Evolutionary conservation across 2,113 vertebrate species (phyloP), one percentile per base, ranked within the genome.

Genomic region (Desmodus rotundus): DNA sequence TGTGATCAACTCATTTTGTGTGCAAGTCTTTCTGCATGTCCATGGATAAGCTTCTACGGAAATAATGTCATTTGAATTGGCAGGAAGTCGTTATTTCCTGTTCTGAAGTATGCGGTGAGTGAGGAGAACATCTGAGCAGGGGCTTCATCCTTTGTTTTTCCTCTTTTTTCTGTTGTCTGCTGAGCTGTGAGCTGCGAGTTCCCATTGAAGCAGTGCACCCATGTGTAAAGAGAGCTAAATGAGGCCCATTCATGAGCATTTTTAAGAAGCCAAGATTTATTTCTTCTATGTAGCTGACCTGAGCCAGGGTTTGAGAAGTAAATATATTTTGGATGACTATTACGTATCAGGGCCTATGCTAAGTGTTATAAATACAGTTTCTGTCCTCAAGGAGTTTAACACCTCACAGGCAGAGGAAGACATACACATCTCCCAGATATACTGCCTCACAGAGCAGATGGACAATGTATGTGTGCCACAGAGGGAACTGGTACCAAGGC

Each of bases 71-170:
- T 52, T 63, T 41, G 81, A 78, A 87, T 76, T 65, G 52, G 68
- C 76, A 95, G 91, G 85, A 95, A 91, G 70, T 81, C 50, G 76
- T 65, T 50, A 45, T 81, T 91, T 96, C 84, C 74, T 92, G 80
- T 94, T 36, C 28, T 28, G 6, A 74, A 12, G 15, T 86, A 45
- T n/a, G 14, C 8, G 28, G 10, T n/a, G 72, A 93, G 17, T 41
- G 82, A 88, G 77, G 47, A 31, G 24, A 28, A n/a, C 58, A 36
- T 85, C 63, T 68, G 47, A 95, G 78, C 19, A 24, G 12, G 15
- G 33, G 31, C 2, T 15, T 65, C 74, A 28, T 28, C 28, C 36
- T 45, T 82, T 52, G 11, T 31, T 43, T 74, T 68, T 54, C 11
- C 0, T 15, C 36, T 22, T n/a, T 73, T 52, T 28, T 8, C 36